Conservation (phyloP, 1,140 invertebrate species). For the Chionoecetes opilio region DNA sequence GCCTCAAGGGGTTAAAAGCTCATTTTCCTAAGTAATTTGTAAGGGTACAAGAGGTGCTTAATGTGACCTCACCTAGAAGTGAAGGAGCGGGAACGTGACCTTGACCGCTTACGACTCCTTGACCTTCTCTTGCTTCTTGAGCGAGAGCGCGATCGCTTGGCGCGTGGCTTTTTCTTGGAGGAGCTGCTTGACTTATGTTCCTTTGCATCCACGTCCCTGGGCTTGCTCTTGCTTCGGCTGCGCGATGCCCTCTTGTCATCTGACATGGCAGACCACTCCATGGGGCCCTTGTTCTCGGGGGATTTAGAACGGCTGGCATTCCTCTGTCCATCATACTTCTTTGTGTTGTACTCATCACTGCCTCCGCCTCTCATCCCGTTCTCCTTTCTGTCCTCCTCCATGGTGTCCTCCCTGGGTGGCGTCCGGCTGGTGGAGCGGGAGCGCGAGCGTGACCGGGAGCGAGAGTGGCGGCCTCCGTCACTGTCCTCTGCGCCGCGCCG, state of each 20-base stretch:
- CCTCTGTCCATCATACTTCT: not conserved
- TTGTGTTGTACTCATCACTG: constrained; percentile 1
- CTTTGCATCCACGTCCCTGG: constrained; percentile 54
- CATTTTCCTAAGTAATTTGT: not conserved
- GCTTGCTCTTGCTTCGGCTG: constrained; percentile 67
- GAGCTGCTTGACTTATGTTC: constrained; percentile 57
- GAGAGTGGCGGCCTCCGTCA: constrained; percentile 51
- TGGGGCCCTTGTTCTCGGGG: constrained; percentile 45
- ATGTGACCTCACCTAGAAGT: not conserved
- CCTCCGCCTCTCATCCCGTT: constrained; percentile 64
- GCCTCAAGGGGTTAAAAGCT: too few relatives aligned
- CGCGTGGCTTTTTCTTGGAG: constrained; percentile 35
- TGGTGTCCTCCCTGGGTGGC: not conserved
- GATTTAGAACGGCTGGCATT: constrained; percentile 47
- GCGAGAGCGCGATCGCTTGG: constrained; percentile 54
- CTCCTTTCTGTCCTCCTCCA: constrained; percentile 47
- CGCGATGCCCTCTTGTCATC: constrained; percentile 57
- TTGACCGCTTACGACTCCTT: constrained; percentile 44
- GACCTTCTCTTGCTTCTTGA: constrained; percentile 55
- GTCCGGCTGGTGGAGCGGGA: not conserved
- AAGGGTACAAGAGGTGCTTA: too few relatives aligned
- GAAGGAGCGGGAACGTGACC: constrained; percentile 57
- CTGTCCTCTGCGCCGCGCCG: constrained; percentile 52
- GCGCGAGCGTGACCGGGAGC: constrained; percentile 60
- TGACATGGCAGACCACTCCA: not conserved